Conservation (phyloP, 2,888 invertebrate species). For the Temnothorax ravouxi region DNA sequence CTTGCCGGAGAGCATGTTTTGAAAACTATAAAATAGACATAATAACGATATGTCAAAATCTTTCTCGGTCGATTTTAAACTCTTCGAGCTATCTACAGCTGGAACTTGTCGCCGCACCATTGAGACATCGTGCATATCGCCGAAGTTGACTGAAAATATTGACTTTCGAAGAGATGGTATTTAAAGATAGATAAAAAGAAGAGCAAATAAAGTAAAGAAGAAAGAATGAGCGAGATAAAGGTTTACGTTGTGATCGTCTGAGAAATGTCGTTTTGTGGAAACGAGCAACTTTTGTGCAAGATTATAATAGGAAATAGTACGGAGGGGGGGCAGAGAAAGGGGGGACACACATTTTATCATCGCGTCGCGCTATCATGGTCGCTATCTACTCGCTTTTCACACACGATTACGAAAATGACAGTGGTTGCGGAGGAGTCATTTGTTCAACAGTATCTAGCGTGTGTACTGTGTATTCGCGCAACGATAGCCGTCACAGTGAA, state of each 20-base stretch:
- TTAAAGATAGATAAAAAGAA: not conserved
- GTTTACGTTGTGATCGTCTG: not conserved
- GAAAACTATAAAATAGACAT: not conserved
- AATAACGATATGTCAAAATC: not conserved
- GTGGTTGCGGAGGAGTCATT: slow-evolving; percentile 42
- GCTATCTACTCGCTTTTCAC: slow-evolving; percentile 42
- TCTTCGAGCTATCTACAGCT: not conserved
- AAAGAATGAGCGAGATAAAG: slow-evolving; percentile 14
- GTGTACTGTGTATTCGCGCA: slow-evolving; percentile 18
- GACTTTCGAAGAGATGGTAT: not conserved
- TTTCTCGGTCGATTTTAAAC: not conserved
- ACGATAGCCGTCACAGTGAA: slow-evolving; percentile 30
- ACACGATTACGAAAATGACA: slow-evolving; percentile 51
- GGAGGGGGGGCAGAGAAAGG: too few relatives aligned
- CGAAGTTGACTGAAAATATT: slow-evolving; percentile 14
- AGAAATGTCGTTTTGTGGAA: slow-evolving; percentile 11
- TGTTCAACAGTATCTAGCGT: slow-evolving; percentile 23
- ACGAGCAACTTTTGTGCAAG: slow-evolving; percentile 17
- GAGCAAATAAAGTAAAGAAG: not conserved
- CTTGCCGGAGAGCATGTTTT: not conserved
- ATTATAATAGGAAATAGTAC: slow-evolving; percentile 37
- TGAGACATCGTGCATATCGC: not conserved
- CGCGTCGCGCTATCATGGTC: slow-evolving; percentile 19
- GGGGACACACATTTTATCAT: slow-evolving; percentile 8
- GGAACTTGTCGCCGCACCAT: not conserved